Percentiles rank a stretch among this genome's conserved stretches.
phyloP scores from a whole-genome alignment of 2,888 invertebrate genomes.

The Acleris holmiana region DNA sequence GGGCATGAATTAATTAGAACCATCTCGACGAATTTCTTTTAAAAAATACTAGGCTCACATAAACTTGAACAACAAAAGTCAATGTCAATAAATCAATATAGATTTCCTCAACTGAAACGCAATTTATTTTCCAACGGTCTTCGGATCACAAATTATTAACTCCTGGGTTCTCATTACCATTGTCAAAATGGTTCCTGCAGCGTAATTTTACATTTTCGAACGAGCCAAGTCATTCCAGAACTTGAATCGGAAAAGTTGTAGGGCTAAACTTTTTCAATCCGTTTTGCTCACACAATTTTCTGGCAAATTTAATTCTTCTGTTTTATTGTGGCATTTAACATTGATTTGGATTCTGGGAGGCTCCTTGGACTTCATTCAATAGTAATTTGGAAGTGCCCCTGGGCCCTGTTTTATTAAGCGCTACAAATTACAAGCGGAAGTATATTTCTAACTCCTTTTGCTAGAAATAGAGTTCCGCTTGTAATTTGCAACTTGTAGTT shows the following conservation, averaged over 20 bases:
- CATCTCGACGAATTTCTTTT: no score
- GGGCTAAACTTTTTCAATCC: slow-evolving; percentile 30
- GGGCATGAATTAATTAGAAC: no score
- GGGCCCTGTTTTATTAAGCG: no score
- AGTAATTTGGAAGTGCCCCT: no score
- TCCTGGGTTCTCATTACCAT: slow-evolving; percentile 10
- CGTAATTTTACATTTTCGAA: slow-evolving; percentile 28
- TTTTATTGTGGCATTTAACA: slow-evolving; percentile 9
- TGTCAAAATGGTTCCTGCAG: slow-evolving; percentile 9
- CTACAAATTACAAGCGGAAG: no score
- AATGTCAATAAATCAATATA: not conserved
- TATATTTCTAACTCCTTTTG: no score
- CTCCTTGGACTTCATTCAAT: no score
- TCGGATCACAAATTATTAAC: slow-evolving; percentile 3
- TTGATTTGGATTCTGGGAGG: slow-evolving; percentile 1
- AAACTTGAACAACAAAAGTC: no score
- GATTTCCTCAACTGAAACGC: not conserved
- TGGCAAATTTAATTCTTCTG: slow-evolving; percentile 15
- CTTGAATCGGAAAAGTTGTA: slow-evolving; percentile 40
- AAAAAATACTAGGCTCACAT: no score
- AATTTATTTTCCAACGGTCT: not conserved
- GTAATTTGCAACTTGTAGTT: no score
- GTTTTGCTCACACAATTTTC: slow-evolving; percentile 25
- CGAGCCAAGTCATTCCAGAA: slow-evolving; percentile 34
- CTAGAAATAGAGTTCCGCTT: no score